Percentiles rank a stretch among this genome's conserved stretches.
Evolutionary conservation across 2,113 vertebrate genomes (phyloP).

Genomic region (Murina feae): DNA sequence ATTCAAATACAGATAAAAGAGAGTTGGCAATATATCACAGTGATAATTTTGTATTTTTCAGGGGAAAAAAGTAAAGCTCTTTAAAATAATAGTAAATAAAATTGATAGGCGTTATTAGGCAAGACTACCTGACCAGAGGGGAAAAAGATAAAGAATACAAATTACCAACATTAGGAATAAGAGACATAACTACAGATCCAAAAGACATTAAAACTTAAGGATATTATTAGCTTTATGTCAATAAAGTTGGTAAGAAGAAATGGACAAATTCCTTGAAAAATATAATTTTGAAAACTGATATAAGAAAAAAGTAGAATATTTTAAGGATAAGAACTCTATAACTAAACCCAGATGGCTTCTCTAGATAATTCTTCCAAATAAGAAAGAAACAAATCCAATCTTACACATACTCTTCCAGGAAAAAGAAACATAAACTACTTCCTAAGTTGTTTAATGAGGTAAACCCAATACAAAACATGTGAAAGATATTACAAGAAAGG

Average conservation of each 20-base stretch:
- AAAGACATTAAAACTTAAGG: neutral
- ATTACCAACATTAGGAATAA: neutral
- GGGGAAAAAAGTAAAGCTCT: conserved; percentile 12
- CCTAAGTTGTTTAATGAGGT: neutral
- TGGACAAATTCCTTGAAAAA: neutral
- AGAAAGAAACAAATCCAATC: neutral
- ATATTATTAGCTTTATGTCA: neutral
- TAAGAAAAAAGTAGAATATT: neutral
- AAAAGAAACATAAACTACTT: neutral
- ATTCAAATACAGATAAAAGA: too few relatives aligned
- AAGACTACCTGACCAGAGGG: neutral
- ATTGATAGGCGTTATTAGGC: neutral
- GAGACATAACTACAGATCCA: neutral
- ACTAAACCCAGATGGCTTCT: neutral
- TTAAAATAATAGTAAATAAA: conserved; percentile 21
- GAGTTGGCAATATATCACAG: too few relatives aligned
- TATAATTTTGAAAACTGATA: neutral
- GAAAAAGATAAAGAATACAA: neutral
- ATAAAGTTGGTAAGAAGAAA: conserved; percentile 15
- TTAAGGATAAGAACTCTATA: conserved; percentile 7
- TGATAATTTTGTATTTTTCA: too few relatives aligned
- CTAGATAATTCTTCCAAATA: conserved; percentile 25
- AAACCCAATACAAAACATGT: neutral
- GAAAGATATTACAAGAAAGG: neutral
- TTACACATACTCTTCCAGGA: neutral